Conservation (phyloP, 2,888 invertebrate species). For the Chorisops tibialis region DNA sequence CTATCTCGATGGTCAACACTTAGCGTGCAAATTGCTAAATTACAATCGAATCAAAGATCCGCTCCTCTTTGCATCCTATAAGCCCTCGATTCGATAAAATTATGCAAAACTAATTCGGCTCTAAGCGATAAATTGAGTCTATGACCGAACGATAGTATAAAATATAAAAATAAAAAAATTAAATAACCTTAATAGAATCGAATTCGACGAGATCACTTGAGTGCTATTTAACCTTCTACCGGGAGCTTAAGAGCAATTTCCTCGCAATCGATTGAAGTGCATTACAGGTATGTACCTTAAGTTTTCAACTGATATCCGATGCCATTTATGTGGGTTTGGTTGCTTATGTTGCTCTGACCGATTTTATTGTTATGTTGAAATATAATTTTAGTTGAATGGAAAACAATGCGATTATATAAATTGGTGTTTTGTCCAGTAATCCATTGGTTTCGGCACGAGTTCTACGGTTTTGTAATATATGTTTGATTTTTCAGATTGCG, state of each 20-base stretch:
- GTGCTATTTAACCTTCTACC: slow-evolving; percentile 8
- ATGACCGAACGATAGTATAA: too few species aligned
- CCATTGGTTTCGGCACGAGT: slow-evolving; percentile 14
- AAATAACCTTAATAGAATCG: not conserved
- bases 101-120: slow-evolving; percentile 18
- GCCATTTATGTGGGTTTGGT: slow-evolving; percentile 20
- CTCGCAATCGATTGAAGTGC: not conserved
- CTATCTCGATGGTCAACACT: too few species aligned
- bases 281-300: not conserved
- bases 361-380: slow-evolving; percentile 16
- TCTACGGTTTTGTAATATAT: not conserved
- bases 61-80: not conserved
- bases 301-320: not conserved
- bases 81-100: not conserved
- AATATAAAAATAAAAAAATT: not conserved
- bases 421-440: slow-evolving; percentile 9
- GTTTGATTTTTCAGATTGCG: too few species aligned
- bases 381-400: slow-evolving; percentile 3
- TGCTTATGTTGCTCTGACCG: not conserved
- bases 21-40: too few species aligned
- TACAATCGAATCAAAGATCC: too few species aligned
- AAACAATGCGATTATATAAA: slow-evolving; percentile 16
- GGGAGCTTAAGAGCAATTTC: slow-evolving; percentile 5
- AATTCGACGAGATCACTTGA: slow-evolving; percentile 1
- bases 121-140: slow-evolving; percentile 4